phyloP scores from a whole-genome alignment of 2,113 vertebrate genomes.

The Ibidorhyncha struthersii region DNA sequence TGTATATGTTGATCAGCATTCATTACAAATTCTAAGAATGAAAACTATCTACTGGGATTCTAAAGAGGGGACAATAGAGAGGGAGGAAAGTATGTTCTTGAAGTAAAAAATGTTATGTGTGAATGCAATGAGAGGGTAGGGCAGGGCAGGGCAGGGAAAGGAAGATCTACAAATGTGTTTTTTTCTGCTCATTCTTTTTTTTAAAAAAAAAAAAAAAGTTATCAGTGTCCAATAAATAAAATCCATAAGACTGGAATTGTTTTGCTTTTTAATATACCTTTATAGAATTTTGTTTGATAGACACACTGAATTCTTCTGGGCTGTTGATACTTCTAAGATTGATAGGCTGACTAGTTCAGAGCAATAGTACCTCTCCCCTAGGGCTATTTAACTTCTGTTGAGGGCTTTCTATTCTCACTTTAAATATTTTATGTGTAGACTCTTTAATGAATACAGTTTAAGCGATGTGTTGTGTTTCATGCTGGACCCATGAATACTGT shows the following conservation, averaged over 20 bases:
- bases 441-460: slow-evolving; percentile 16
- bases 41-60: not conserved
- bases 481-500: not conserved
- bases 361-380: not conserved
- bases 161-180: not conserved
- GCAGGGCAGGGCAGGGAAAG: not conserved
- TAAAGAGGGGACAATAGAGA: not conserved
- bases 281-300: not conserved
- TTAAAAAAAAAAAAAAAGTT: not conserved
- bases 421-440: slow-evolving; percentile 42
- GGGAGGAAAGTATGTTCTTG: not conserved
- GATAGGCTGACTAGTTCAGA: not conserved
- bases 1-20: not conserved
- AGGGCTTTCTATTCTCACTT: not conserved
- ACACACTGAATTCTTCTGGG: not conserved
- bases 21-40: not conserved
- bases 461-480: not conserved
- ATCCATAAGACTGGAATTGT: not conserved
- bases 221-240: not conserved
- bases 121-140: not conserved
- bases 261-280: not conserved
- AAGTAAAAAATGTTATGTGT: not conserved
- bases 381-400: not conserved
- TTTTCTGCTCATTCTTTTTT: not conserved
- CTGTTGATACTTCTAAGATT: not conserved